Evolutionary conservation across 2,113 vertebrate species (phyloP).

Genomic region (Chamaea fasciata): DNA sequence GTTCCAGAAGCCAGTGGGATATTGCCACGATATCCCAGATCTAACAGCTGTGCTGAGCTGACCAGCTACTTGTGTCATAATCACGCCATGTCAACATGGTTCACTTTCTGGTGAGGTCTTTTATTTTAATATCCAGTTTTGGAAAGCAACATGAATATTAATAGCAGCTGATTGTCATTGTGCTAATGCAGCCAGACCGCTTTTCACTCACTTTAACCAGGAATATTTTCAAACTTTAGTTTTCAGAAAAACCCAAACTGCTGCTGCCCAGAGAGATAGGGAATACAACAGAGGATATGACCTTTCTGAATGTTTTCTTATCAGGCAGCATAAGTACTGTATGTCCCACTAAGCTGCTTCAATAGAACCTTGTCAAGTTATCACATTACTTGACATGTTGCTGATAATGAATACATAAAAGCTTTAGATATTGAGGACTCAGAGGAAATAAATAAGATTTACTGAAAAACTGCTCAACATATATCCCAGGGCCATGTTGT

Average conservation of each 20-base stretch:
- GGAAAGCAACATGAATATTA: background rate
- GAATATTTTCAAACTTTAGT: slow-evolving; percentile 32
- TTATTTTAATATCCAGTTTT: background rate
- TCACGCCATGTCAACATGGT: accelerated
- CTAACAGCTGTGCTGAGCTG: background rate
- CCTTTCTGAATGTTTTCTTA: slow-evolving; percentile 69
- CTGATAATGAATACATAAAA: slow-evolving; percentile 70
- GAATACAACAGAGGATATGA: slow-evolving; percentile 58
- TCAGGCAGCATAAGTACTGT: slow-evolving; percentile 52
- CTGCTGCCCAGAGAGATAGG: slow-evolving; percentile 37
- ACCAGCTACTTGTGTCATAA: background rate
- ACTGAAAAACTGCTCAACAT: slow-evolving; percentile 47
- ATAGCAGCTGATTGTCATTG: background rate
- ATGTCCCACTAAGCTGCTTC: slow-evolving; percentile 64
- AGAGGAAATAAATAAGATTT: slow-evolving; percentile 64
- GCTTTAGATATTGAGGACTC: slow-evolving; percentile 62
- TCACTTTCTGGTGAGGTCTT: background rate
- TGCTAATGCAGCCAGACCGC: background rate
- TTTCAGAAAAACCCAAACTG: background rate
- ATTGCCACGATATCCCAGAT: background rate
- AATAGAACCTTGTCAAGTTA: slow-evolving; percentile 70
- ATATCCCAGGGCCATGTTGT: slow-evolving; percentile 13
- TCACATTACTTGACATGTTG: slow-evolving; percentile 55
- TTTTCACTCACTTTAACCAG: background rate
- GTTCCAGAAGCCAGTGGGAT: background rate